phyloP scores from a whole-genome alignment of 2,888 invertebrate species.

The Patella caerulea region DNA sequence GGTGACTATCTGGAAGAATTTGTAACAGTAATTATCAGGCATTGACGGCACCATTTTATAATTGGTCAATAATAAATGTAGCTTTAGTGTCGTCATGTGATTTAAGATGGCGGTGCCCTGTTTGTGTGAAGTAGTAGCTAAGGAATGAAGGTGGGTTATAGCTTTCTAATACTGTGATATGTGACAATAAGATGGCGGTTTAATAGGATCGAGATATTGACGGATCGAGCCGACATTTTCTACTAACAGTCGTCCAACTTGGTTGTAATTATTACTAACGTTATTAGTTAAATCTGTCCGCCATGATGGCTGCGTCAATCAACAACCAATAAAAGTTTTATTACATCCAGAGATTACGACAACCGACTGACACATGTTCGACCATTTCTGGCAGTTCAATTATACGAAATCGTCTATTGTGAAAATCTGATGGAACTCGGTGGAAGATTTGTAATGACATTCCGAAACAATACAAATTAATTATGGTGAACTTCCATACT shows the following conservation, averaged over 20 bases:
- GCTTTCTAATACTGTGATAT: not conserved
- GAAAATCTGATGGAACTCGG: too few species aligned
- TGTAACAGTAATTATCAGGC: not conserved
- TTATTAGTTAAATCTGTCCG: not conserved
- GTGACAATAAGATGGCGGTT: not conserved
- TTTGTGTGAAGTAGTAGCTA: not conserved
- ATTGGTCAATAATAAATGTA: slow-evolving; percentile 8
- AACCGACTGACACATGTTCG: not conserved
- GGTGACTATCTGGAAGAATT: slow-evolving; percentile 11
- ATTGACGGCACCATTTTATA: not conserved
- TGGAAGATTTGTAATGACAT: too few species aligned
- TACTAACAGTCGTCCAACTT: slow-evolving; percentile 1
- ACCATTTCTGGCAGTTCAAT: too few species aligned
- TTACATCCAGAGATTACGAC: not conserved
- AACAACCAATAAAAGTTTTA: slow-evolving; percentile 1
- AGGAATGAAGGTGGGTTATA: not conserved
- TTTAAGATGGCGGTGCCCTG: not conserved
- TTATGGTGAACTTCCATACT: too few species aligned
- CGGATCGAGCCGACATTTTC: not conserved
- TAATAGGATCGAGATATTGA: slow-evolving; percentile 5
- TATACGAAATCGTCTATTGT: too few species aligned
- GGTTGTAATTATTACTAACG: slow-evolving; percentile 5
- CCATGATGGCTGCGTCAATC: slow-evolving; percentile 4
- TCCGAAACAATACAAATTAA: too few species aligned
- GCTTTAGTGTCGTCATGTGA: not conserved